A percentile compares a stretch with the other conserved stretches of the same genome.
These are phyloP conservation scores for Bombus picipes DNA, from an alignment of 1,140 invertebrate species.

Conservation along the genomic window DNA sequence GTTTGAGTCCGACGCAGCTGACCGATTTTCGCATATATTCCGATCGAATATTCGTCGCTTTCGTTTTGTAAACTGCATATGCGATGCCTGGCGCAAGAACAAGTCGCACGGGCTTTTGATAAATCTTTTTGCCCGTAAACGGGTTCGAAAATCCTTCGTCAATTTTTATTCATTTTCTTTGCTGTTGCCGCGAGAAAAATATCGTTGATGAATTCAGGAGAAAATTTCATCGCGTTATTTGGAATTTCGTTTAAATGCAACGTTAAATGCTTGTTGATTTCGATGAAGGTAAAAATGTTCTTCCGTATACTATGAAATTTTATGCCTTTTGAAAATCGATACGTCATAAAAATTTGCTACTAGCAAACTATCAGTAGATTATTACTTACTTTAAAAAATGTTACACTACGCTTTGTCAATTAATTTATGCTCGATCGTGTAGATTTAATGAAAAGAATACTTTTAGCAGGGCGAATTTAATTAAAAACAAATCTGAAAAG, in stretches of 20 bases:
- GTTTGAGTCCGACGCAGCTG: not conserved
- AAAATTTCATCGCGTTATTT: not conserved
- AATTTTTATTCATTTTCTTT: not conserved
- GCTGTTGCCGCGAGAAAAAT: not conserved
- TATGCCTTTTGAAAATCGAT: not conserved
- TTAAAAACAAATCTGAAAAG: not conserved
- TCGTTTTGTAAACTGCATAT: conserved; percentile 21
- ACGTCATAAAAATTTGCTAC: not conserved
- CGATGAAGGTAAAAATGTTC: too few relatives aligned
- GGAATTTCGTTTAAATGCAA: not conserved
- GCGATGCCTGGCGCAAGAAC: not conserved
- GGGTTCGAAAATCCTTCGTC: not conserved
- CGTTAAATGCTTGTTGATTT: too few relatives aligned
- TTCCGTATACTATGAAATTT: too few relatives aligned
- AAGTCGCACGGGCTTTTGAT: not conserved
- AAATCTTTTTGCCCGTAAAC: not conserved
- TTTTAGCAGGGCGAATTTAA: not conserved
- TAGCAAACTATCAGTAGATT: not conserved
- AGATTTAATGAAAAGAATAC: not conserved
- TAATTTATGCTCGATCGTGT: not conserved
- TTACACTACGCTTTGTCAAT: not conserved
- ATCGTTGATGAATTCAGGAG: not conserved
- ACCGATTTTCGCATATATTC: conserved; percentile 2
- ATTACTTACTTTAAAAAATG: not conserved
- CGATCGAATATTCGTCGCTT: conserved; percentile 13